phyloP scores from a whole-genome alignment of 1,140 invertebrate genomes.

The Scaptomyza montana region DNA sequence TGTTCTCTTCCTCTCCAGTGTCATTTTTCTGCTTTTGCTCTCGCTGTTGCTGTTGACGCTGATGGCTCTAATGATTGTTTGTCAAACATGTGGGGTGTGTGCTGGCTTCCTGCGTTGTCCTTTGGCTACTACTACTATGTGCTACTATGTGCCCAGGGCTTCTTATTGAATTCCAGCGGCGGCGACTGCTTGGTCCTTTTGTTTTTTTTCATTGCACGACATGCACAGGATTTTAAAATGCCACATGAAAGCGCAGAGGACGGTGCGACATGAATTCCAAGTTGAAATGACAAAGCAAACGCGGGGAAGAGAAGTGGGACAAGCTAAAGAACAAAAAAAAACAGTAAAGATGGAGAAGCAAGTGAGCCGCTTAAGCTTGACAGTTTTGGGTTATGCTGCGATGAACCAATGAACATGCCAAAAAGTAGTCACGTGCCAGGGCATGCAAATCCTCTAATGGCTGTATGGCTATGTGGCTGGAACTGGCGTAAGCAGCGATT shows the following conservation, averaged over 20 bases:
- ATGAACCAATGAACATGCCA: constrained; percentile 62
- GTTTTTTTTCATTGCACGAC: constrained; percentile 32
- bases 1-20: constrained; percentile 4
- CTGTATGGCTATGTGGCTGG: constrained; percentile 9
- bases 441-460: constrained; percentile 63
- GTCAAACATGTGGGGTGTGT: constrained; percentile 60
- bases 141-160: constrained; percentile 22
- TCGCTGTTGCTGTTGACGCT: constrained; percentile 22
- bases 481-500: constrained; percentile 57
- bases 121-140: constrained; percentile 17
- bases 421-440: constrained; percentile 53
- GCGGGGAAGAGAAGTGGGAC: constrained; percentile 25
- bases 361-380: constrained; percentile 68
- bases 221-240: constrained; percentile 78
- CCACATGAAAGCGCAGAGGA: constrained; percentile 67
- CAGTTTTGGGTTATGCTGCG: constrained; percentile 78
- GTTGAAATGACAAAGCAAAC: constrained; percentile 73
- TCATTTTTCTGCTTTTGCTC: constrained; percentile 18
- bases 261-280: constrained; percentile 74
- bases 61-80: constrained; percentile 79
- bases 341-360: constrained; percentile 26
- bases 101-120: constrained; percentile 27
- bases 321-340: not conserved
- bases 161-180: constrained; percentile 73
- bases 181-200: constrained; percentile 37